Conservation (phyloP, 2,888 invertebrate species). For the Hymenopus coronatus region DNA sequence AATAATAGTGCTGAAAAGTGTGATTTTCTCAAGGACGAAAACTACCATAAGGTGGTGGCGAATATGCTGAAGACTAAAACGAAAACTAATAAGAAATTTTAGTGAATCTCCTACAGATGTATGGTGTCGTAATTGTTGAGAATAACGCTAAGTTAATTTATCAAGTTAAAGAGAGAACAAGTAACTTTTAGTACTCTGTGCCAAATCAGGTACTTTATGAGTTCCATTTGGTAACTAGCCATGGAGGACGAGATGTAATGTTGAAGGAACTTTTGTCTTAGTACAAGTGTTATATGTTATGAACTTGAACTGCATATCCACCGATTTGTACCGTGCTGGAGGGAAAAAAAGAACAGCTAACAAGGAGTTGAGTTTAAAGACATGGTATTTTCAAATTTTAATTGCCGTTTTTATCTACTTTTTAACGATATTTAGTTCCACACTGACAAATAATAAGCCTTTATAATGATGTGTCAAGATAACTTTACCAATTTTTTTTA, state of each 20-base stretch:
- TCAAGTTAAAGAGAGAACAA: neutral
- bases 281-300: slow-evolving; percentile 31
- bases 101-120: neutral
- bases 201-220: slow-evolving; percentile 38
- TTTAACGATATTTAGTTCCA: slow-evolving; percentile 43
- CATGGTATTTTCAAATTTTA: too few species aligned
- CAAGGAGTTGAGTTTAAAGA: neutral
- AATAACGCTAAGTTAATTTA: neutral
- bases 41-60: neutral
- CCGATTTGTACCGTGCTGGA: neutral
- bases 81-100: too few species aligned
- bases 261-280: slow-evolving; percentile 35
- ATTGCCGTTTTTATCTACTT: slow-evolving; percentile 39
- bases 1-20: neutral
- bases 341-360: neutral
- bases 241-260: slow-evolving; percentile 40
- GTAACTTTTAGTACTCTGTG: slow-evolving; percentile 32
- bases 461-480: slow-evolving; percentile 45
- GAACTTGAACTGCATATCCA: neutral
- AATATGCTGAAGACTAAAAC: neutral
- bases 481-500: slow-evolving; percentile 45
- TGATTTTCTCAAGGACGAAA: neutral
- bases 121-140: slow-evolving; percentile 1
- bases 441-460: slow-evolving; percentile 41
- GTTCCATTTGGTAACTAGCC: slow-evolving; percentile 38